Conservation (phyloP, 2,113 vertebrate genomes). For the Phasianus colchicus region DNA sequence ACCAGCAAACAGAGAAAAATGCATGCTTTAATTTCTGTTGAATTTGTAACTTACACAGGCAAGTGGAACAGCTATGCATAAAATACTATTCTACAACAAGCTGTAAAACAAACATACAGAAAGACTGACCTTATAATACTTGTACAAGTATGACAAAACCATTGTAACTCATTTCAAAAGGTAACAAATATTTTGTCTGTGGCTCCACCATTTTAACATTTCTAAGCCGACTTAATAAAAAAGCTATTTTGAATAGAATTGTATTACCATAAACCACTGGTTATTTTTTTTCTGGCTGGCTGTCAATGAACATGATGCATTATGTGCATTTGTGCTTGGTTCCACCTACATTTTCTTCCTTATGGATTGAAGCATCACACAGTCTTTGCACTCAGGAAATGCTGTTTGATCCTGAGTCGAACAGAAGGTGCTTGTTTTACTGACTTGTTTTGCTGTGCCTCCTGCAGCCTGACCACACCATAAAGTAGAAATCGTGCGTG, state of each 20-base stretch:
- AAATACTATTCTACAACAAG: slow-evolving; percentile 37
- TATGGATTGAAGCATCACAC: background rate
- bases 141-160: slow-evolving; percentile 50
- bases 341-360: background rate
- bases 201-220: slow-evolving; percentile 34
- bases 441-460: slow-evolving; percentile 20
- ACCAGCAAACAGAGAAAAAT: slow-evolving; percentile 67
- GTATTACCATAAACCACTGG: slow-evolving; percentile 11
- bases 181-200: slow-evolving; percentile 64
- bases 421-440: background rate
- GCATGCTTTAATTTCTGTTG: slow-evolving; percentile 62
- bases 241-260: slow-evolving; percentile 8
- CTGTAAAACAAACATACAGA: slow-evolving; percentile 63
- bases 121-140: slow-evolving; percentile 60
- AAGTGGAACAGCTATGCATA: slow-evolving; percentile 57
- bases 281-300: slow-evolving; percentile 10
- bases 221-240: slow-evolving; percentile 1
- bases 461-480: background rate
- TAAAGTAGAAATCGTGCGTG: background rate
- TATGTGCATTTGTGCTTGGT: background rate
- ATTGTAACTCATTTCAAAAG: slow-evolving; percentile 55
- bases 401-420: background rate
- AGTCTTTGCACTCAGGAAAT: background rate
- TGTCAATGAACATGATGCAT: background rate
- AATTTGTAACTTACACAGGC: slow-evolving; percentile 50